Conservation (phyloP, 1,140 invertebrate genomes). For the Pristionchus pacificus region DNA sequence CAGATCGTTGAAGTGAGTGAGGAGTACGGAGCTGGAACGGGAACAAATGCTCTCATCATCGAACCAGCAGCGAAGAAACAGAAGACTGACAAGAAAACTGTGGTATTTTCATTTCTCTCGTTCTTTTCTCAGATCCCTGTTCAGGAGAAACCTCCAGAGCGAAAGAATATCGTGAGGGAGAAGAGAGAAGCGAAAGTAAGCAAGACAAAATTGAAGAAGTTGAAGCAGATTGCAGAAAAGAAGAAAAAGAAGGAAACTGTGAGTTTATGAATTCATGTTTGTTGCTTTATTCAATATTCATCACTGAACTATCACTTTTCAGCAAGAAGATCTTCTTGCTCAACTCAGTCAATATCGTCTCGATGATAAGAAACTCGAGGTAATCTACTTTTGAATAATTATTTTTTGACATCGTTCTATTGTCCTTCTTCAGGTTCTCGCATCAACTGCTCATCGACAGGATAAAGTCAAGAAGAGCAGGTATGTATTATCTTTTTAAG, state of each 20-base stretch:
- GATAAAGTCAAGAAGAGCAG: slow-evolving; percentile 23
- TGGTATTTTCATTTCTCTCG: no score
- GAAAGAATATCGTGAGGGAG: not conserved
- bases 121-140: no score
- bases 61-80: not conserved
- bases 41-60: not conserved
- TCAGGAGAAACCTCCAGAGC: not conserved
- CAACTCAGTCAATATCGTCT: slow-evolving; percentile 30
- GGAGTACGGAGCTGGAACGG: not conserved
- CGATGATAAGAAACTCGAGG: slow-evolving; percentile 21
- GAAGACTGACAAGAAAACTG: no score
- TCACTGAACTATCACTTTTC: slow-evolving; percentile 14
- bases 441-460: slow-evolving; percentile 26
- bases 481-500: slow-evolving; percentile 11
- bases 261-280: not conserved
- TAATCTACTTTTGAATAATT: no score
- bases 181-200: not conserved
- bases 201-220: not conserved
- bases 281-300: not conserved
- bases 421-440: no score
- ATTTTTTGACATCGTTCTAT: no score
- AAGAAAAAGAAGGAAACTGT: not conserved
- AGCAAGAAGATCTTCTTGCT: slow-evolving; percentile 37
- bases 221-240: not conserved
- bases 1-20: no score